These are phyloP conservation scores for Synanceia verrucosa DNA, from an alignment of 2,797 vertebrate species.

Conservation along the genomic window DNA sequence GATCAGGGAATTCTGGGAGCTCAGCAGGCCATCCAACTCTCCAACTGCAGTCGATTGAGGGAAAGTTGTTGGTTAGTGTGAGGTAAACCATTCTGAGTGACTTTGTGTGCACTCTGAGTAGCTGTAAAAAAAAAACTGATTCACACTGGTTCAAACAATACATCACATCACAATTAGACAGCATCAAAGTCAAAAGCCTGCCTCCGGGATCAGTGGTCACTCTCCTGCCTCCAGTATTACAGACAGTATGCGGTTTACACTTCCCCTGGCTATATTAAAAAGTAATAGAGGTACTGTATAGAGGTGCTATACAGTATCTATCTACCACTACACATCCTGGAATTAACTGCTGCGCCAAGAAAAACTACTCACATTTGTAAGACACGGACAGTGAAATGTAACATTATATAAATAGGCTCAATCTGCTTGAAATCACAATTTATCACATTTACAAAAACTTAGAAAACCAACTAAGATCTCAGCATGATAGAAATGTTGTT, in stretches of 20 bases:
- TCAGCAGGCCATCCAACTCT: slow-evolving; percentile 87
- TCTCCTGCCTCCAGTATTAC: background rate
- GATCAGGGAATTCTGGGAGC: slow-evolving; percentile 90
- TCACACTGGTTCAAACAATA: background rate
- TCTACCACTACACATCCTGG: background rate
- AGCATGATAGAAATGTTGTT: too few relatives aligned
- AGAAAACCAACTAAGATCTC: too few relatives aligned
- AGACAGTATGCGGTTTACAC: background rate
- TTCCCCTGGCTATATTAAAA: background rate
- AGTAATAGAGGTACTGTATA: background rate
- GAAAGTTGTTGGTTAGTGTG: slow-evolving; percentile 15
- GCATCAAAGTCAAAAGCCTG: too few relatives aligned
- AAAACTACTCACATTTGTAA: background rate
- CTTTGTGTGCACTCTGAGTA: background rate
- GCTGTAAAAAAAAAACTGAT: background rate
- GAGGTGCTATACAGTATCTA: background rate
- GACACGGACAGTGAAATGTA: background rate
- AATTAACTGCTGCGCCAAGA: background rate
- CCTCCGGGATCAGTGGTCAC: slow-evolving; percentile 4
- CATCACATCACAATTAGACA: too few relatives aligned
- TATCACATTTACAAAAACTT: too few relatives aligned
- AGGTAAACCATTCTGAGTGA: slow-evolving; percentile 5
- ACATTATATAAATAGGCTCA: background rate
- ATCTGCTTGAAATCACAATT: background rate
- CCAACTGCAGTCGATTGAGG: slow-evolving; percentile 82